These are phyloP conservation scores for Drosophila lacteicornis DNA, from an alignment of 1,140 invertebrate species.

Conservation along the genomic window DNA sequence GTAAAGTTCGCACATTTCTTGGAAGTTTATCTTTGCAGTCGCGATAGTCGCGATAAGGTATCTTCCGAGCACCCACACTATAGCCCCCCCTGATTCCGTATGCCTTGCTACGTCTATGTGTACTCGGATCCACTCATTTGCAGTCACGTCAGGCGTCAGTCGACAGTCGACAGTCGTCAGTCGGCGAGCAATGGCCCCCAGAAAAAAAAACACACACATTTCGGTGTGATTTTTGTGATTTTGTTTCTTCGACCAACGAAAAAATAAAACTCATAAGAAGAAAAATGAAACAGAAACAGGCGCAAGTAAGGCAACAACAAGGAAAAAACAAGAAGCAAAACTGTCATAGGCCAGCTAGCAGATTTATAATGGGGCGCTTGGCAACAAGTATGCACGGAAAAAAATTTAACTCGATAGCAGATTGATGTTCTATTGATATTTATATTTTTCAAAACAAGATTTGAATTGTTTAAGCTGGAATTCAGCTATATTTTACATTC, in stretches of 20 bases:
- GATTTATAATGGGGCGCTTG: conserved; percentile 80
- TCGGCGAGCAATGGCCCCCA: conserved; percentile 75
- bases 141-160: conserved; percentile 72
- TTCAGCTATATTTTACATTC: no score
- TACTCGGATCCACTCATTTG: conserved; percentile 62
- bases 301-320: conserved; percentile 38
- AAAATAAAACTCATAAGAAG: conserved; percentile 16
- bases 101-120: conserved; percentile 3
- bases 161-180: conserved; percentile 60
- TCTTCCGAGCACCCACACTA: conserved; percentile 61
- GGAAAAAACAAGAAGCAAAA: conserved; percentile 57
- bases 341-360: conserved; percentile 76
- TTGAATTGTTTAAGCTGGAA: not conserved
- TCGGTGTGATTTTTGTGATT: conserved; percentile 50
- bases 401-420: not conserved
- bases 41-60: conserved; percentile 55
- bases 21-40: conserved; percentile 54
- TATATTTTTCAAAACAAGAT: not conserved
- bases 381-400: conserved; percentile 47
- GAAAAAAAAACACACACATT: conserved; percentile 46
- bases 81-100: not conserved
- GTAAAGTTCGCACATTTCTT: conserved; percentile 71
- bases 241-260: conserved; percentile 34
- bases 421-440: not conserved
- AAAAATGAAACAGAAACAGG: conserved; percentile 31